These are phyloP conservation scores for Plusia festucae DNA, from an alignment of 2,888 invertebrate genomes.

Conservation along the genomic window DNA sequence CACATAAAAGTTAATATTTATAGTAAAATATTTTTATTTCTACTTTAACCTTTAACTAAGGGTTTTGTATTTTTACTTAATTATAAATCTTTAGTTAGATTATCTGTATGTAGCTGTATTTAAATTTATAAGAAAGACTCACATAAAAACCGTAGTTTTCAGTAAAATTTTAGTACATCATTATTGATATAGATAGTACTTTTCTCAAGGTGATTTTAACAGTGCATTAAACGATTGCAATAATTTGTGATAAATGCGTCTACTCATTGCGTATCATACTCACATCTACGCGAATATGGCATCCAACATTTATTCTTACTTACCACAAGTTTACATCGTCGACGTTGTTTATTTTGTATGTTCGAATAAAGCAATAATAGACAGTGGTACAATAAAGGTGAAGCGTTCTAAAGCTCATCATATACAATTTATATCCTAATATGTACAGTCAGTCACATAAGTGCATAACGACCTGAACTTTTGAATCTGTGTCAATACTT, in stretches of 20 bases:
- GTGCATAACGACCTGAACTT: too few relatives aligned
- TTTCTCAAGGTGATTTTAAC: conserved; percentile 64
- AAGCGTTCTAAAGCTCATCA: conserved; percentile 19
- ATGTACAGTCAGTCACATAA: too few relatives aligned
- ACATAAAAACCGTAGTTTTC: not conserved
- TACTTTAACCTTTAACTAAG: not conserved
- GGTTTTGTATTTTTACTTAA: not conserved
- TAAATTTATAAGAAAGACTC: not conserved
- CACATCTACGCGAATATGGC: conserved; percentile 64
- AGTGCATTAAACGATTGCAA: conserved; percentile 79
- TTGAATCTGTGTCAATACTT: too few relatives aligned
- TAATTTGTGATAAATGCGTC: conserved; percentile 77
- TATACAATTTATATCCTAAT: conserved; percentile 15
- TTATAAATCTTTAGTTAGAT: too few relatives aligned
- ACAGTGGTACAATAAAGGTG: conserved; percentile 16
- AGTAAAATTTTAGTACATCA: not conserved
- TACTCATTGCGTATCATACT: conserved; percentile 63
- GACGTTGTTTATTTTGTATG: conserved; percentile 13
- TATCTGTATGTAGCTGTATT: not conserved
- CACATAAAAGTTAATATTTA: not conserved
- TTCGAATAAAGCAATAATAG: conserved; percentile 11
- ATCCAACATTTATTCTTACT: conserved; percentile 68
- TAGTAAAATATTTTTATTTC: not conserved
- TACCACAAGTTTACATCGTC: conserved; percentile 56
- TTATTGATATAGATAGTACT: not conserved